Conservation (phyloP, 2,888 invertebrate species). For the Amiota communis region DNA sequence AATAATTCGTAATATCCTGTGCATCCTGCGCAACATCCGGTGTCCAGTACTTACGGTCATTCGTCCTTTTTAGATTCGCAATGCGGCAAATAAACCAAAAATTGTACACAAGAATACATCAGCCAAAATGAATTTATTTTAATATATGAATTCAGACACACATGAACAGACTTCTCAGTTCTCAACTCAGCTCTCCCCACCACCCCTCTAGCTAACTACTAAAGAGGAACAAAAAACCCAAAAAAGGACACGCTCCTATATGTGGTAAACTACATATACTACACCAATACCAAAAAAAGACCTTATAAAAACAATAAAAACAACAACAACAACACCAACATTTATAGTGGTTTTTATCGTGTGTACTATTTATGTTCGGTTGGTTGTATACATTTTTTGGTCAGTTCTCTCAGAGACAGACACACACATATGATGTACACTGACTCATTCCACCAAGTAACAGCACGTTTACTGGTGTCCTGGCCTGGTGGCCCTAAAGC, state of each 20-base stretch:
- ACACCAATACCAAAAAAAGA: too few relatives aligned
- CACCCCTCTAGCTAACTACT: too few relatives aligned
- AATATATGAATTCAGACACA: too few relatives aligned
- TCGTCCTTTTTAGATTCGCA: neutral
- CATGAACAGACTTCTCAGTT: too few relatives aligned
- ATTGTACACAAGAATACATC: neutral
- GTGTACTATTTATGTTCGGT: neutral
- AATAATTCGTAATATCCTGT: conserved; percentile 68
- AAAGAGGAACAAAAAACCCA: too few relatives aligned
- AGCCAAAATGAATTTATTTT: conserved; percentile 38
- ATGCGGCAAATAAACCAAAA: conserved; percentile 12
- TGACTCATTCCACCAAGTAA: neutral
- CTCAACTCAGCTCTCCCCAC: too few relatives aligned
- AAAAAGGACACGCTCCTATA: too few relatives aligned
- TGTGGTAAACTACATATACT: too few relatives aligned
- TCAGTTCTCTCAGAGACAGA: conserved; percentile 1
- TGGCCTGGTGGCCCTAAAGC: too few relatives aligned
- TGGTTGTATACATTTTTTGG: conserved; percentile 11
- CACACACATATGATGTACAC: neutral
- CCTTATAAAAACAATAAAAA: neutral
- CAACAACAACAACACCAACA: neutral
- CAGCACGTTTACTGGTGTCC: neutral
- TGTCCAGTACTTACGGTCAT: conserved; percentile 44
- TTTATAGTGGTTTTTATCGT: neutral
- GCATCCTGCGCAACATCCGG: conserved; percentile 57